Evolutionary conservation across 1,140 invertebrate species (phyloP), one percentile per base, ranked within the genome.

Genomic region (Hyphantria cunea): DNA sequence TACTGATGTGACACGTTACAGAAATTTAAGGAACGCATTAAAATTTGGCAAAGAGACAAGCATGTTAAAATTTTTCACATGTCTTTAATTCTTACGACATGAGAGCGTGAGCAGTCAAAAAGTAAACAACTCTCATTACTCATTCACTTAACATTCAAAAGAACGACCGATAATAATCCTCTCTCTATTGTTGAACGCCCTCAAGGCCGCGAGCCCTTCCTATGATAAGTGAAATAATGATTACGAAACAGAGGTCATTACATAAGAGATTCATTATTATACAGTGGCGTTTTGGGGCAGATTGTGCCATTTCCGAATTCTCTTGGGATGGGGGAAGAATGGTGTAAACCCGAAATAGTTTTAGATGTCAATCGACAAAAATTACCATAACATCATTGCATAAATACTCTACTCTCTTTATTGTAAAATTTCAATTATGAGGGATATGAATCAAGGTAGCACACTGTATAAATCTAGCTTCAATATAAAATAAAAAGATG

Each of bases 261-360:
- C 33, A 31, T 12, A 32, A 14, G 31, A 33, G 45, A 58, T 58
- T 45, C 37, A 58, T 58, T 58, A 49, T 39, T 44, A 58, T 58
- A 58, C 8, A 11, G 11, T 15, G 39, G 4, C 25, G 15, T 39
- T 58, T 49, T 58, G 45, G 55, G 55, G 55, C 15, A 49, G 44
- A 49, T 39, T 25, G 15, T 33, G 32, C 14, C 6, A 3, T 31
- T 39, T 17, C 55, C 0, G n/a, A 12, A 33, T 11, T 58, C 55
- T 45, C 52, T 15, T 10, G 34, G 55, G 45, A 17, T 11, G 3
- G 5, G 4, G 12, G 31, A 37, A 39, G 37, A 9, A 10, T 39
- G 3, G n/a, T 3, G 42, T 7, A 45, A 45, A 12, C 1, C 6
- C 45, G 45, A 47, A 47, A 25, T 25, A 17, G 12, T 12, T 44